Evolutionary conservation across 30 jellyfish, hydroid and myxozoan genomes (phyloP).

Genomic region (Aurelia sp.): DNA sequence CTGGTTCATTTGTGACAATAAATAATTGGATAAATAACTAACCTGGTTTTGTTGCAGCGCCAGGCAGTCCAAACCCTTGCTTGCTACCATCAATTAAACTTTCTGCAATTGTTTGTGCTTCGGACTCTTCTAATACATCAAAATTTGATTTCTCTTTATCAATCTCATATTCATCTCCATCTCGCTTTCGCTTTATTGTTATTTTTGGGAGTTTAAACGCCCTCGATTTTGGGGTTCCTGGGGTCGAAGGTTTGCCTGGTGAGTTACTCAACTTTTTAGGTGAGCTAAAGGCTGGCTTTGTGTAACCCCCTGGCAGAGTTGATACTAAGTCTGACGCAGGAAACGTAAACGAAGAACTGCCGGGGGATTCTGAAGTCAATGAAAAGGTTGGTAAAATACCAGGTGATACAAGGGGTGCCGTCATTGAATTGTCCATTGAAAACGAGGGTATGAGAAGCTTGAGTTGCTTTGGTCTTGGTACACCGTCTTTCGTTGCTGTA

Average conservation of each 20-base stretch:
- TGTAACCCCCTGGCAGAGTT: slow-evolving; percentile 60
- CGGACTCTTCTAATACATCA: slow-evolving; percentile 70
- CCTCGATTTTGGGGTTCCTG: slow-evolving; percentile 74
- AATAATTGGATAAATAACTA: neutral
- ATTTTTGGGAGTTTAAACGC: slow-evolving; percentile 74
- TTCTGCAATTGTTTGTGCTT: slow-evolving; percentile 68
- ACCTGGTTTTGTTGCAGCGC: slow-evolving; percentile 23
- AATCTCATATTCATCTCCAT: slow-evolving; percentile 81
- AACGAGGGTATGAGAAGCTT: slow-evolving; percentile 68
- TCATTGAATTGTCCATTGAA: slow-evolving; percentile 36
- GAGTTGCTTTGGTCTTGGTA: slow-evolving; percentile 53
- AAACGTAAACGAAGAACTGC: slow-evolving; percentile 58
- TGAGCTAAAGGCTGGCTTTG: slow-evolving; percentile 54
- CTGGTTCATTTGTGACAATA: too few species aligned
- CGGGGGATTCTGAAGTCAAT: slow-evolving; percentile 39
- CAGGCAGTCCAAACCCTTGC: slow-evolving; percentile 2
- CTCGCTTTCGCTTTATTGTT: slow-evolving; percentile 76
- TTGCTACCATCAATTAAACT: slow-evolving; percentile 49
- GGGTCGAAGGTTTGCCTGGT: slow-evolving; percentile 57
- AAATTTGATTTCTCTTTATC: slow-evolving; percentile 81
- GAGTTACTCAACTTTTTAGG: slow-evolving; percentile 35
- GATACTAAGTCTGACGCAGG: slow-evolving; percentile 43
- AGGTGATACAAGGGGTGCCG: slow-evolving; percentile 78
- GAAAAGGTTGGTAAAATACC: slow-evolving; percentile 68
- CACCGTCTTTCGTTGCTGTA: slow-evolving; percentile 3